Evolutionary conservation across 1,140 invertebrate genomes (phyloP), one percentile per base, ranked within the genome.

Genomic region (Battus philenor): DNA sequence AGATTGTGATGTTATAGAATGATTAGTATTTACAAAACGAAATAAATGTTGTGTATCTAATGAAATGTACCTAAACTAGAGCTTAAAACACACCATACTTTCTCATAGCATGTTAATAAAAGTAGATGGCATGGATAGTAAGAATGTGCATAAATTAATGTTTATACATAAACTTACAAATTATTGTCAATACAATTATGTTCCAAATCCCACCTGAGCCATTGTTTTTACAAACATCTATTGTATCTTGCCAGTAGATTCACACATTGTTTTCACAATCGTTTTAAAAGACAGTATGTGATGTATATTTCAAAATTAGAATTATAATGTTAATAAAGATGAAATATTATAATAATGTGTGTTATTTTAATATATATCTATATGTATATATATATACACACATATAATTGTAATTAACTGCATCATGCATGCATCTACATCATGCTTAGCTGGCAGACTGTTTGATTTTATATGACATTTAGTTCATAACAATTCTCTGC

Each of bases 291-390:
- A 41, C 38, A 41, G 38, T 26, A 41, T 41, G 38, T 41, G 24
- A 29, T 41, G 38, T 41, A 41, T 27, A 41, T 41, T 41, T 41
- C 38, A 41, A 27, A 41, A 41, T 41, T 41, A 41, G 26, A 41
- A 41, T 41, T 10, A 41, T 41, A 26, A 41, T 41, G 38, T 41
- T 41, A 41, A 41, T 41, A 41, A 41, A 41, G 24, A 29, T 5
- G 17, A 41, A 41, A 16, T 41, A 41, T 41, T 17, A 29, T 29
- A 41, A 29, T 3, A 41, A 29, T 10, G 12, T 16, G 26, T 41
- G 11, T 29, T 41, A 29, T 29, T 41, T 4, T 24, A 8, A 4
- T 6, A 27, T 6, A n/a, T n/a, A 27, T 6, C n/a, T 6, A 27
- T 27, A 6, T 27, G n/a, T 27, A 27, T 38, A 7, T 13, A 11